phyloP scores from a whole-genome alignment of 1,140 invertebrate genomes.

The Littorina saxatilis region DNA sequence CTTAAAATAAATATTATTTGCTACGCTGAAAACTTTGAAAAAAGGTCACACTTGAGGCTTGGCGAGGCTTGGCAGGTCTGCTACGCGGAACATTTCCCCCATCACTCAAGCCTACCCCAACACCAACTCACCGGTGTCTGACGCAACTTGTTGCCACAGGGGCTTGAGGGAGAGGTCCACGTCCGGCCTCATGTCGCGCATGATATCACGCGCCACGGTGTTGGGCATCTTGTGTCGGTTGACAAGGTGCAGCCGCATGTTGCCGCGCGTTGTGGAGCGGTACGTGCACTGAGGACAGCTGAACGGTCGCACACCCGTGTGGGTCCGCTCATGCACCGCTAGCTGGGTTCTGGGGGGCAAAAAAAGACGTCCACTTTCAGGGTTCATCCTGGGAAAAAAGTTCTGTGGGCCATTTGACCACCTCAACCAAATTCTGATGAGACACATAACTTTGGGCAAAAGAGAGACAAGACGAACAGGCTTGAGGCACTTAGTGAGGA shows the following conservation, averaged over 20 bases:
- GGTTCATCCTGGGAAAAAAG: too few relatives aligned
- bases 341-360: conserved; percentile 91
- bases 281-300: conserved; percentile 90
- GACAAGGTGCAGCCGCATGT: conserved; percentile 63
- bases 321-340: conserved; percentile 97
- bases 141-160: not conserved
- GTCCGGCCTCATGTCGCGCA: conserved; percentile 43
- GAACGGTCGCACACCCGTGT: conserved; percentile 95
- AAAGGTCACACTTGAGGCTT: too few relatives aligned
- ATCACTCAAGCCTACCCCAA: not conserved
- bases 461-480: too few relatives aligned
- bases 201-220: conserved; percentile 48
- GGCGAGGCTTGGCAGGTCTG: too few relatives aligned
- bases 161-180: not conserved
- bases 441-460: too few relatives aligned
- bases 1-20: too few relatives aligned
- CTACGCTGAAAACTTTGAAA: too few relatives aligned
- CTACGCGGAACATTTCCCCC: too few relatives aligned
- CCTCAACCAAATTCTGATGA: too few relatives aligned
- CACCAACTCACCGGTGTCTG: not conserved
- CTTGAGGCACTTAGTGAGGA: too few relatives aligned
- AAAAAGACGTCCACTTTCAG: too few relatives aligned
- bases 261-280: conserved; percentile 62
- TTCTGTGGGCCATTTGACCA: too few relatives aligned
- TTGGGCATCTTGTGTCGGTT: conserved; percentile 58